Percentiles rank a stretch among this genome's conserved stretches.
phyloP scores from a whole-genome alignment of 1,140 invertebrate species.

The Halyomorpha halys region DNA sequence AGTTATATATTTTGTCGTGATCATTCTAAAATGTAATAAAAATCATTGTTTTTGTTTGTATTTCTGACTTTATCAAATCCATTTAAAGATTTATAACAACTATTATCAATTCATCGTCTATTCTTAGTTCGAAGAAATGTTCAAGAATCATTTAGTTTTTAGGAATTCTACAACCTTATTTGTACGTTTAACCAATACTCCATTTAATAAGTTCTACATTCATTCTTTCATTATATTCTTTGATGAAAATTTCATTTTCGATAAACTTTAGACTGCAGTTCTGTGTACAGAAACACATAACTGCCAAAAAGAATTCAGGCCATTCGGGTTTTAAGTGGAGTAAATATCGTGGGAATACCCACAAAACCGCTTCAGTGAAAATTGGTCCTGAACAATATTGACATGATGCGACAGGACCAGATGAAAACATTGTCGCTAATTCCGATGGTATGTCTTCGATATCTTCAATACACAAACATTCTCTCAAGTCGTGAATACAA shows the following conservation, averaged over 20 bases:
- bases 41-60: neutral
- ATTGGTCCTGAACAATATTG: conserved; percentile 4
- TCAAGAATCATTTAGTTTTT: neutral
- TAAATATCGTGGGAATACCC: conserved; percentile 1
- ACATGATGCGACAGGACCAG: neutral
- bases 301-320: conserved; percentile 1
- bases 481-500: conserved; percentile 1
- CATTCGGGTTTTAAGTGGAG: neutral
- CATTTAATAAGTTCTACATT: conserved; percentile 9
- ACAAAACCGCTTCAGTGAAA: conserved; percentile 9
- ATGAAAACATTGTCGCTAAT: neutral
- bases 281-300: conserved; percentile 6
- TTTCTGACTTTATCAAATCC: neutral
- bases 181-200: neutral
- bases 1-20: too few relatives aligned
- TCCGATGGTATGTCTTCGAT: neutral
- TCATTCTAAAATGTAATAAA: too few relatives aligned
- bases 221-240: conserved; percentile 17
- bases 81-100: neutral
- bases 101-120: neutral
- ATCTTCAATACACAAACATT: neutral
- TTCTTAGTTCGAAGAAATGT: neutral
- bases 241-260: conserved; percentile 6
- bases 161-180: conserved; percentile 4
- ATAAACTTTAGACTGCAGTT: conserved; percentile 13